A percentile compares a stretch with the other conserved stretches of the same genome.
Conservation (phyloP, 2,113 vertebrate genomes). For the Ivindomyrus marchei region DNA sequence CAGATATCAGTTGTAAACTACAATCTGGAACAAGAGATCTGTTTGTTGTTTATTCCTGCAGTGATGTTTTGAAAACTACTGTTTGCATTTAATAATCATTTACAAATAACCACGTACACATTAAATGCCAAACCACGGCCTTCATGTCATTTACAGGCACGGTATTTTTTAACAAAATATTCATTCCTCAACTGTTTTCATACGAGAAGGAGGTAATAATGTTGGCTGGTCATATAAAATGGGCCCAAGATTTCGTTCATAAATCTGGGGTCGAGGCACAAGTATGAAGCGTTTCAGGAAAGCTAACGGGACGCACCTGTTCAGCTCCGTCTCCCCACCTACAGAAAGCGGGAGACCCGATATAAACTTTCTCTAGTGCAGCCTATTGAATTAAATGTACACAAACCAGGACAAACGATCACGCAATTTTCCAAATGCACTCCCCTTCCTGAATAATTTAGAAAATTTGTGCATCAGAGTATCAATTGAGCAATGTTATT, state of each 20-base stretch:
- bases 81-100: background rate
- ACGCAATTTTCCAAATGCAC: background rate
- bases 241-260: background rate
- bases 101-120: background rate
- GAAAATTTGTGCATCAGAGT: background rate
- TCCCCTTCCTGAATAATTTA: background rate
- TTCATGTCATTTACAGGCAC: background rate
- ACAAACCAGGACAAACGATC: background rate
- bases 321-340: background rate
- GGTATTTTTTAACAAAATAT: background rate
- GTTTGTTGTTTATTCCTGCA: background rate
- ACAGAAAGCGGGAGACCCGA: background rate
- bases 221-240: background rate
- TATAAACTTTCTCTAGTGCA: background rate
- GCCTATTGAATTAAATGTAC: background rate
- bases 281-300: background rate
- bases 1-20: background rate
- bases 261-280: background rate
- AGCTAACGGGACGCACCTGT: background rate
- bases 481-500: background rate
- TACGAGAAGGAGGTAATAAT: background rate
- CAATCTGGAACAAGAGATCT: conserved; percentile 1
- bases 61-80: background rate
- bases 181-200: background rate
- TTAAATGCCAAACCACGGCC: background rate